A percentile compares a stretch with the other conserved stretches of the same genome.
These are phyloP conservation scores for Euspilapteryx auroguttella DNA, from an alignment of 2,888 invertebrate species.

Conservation along the genomic window DNA sequence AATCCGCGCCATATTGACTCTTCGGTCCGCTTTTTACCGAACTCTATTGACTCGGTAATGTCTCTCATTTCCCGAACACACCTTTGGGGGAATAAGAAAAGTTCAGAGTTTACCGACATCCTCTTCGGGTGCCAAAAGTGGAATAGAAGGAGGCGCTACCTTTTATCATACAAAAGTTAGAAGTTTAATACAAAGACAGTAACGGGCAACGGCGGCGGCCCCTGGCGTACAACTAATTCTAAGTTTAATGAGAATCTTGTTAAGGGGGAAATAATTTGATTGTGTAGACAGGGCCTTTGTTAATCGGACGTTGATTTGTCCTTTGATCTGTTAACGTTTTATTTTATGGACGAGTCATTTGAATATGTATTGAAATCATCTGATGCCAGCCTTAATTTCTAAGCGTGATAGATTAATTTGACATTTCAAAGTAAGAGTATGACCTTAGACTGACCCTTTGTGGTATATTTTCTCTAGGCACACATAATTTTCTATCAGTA, in stretches of 20 bases:
- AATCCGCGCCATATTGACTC: conserved; percentile 42
- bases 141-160: conserved; percentile 43
- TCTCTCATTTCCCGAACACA: conserved; percentile 49
- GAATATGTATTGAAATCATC: too few species aligned
- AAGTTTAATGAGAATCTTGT: conserved; percentile 46
- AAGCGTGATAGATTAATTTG: too few species aligned
- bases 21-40: conserved; percentile 33
- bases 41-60: conserved; percentile 53
- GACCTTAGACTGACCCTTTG: too few species aligned
- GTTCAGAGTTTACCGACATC: conserved; percentile 38
- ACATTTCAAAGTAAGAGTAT: too few species aligned
- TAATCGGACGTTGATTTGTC: conserved; percentile 14
- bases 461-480: conserved; percentile 21
- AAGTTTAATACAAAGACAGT: conserved; percentile 42
- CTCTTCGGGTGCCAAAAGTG: conserved; percentile 24
- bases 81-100: conserved; percentile 48
- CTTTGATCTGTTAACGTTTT: too few species aligned
- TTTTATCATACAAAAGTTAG: conserved; percentile 50
- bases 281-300: conserved; percentile 27
- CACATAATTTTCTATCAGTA: conserved; percentile 24
- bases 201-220: conserved; percentile 36
- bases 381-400: too few species aligned
- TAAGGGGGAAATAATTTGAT: conserved; percentile 39
- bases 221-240: conserved; percentile 36
- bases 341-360: too few species aligned